Conservation (phyloP, 2,888 invertebrate species). For the Netelia fuscicornis region DNA sequence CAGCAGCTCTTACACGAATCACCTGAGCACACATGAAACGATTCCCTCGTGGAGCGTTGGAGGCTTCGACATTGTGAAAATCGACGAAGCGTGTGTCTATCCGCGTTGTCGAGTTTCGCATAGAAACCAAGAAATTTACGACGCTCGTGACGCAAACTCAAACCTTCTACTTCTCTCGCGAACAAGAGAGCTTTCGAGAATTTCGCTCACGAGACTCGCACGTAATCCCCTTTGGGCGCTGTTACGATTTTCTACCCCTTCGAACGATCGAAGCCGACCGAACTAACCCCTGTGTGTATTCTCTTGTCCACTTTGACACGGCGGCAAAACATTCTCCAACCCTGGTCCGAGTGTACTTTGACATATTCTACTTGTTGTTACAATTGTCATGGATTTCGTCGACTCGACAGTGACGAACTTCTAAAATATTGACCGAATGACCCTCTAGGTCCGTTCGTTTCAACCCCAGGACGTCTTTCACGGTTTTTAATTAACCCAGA, state of each 20-base stretch:
- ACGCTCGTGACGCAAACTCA: conserved; percentile 45
- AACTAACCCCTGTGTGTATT: neutral
- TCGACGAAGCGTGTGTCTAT: conserved; percentile 56
- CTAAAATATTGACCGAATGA: neutral
- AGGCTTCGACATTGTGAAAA: conserved; percentile 50
- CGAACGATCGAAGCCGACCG: neutral
- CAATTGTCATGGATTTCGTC: neutral
- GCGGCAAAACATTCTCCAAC: neutral
- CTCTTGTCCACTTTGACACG: neutral
- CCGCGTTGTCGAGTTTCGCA: neutral
- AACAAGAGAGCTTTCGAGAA: conserved; percentile 16
- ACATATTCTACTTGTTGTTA: neutral
- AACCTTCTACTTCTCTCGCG: conserved; percentile 20
- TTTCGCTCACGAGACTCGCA: conserved; percentile 7
- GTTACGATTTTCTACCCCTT: neutral
- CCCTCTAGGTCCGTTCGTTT: too few relatives aligned
- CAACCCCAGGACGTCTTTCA: too few relatives aligned
- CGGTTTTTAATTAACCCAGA: too few relatives aligned
- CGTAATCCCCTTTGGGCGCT: conserved; percentile 4
- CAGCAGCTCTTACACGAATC: conserved; percentile 40
- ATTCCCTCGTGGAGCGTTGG: conserved; percentile 60
- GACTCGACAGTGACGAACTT: neutral
- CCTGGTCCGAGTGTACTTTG: neutral
- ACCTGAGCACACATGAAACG: conserved; percentile 49
- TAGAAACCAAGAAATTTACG: conserved; percentile 56